These are phyloP conservation scores for Zonitis immaculata DNA, from an alignment of 2,888 invertebrate genomes.

Conservation along the genomic window DNA sequence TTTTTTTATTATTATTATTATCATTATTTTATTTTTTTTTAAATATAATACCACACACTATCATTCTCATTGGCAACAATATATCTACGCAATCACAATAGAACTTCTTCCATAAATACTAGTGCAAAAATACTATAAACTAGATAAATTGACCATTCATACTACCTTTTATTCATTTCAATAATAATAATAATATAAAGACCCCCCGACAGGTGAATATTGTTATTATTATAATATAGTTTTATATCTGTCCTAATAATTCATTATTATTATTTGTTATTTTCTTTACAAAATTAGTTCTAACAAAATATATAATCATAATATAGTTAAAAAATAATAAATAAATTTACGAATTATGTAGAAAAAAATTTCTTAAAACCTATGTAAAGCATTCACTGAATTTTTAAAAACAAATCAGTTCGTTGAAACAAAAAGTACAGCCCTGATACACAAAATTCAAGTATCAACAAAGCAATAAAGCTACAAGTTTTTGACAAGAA, in stretches of 20 bases:
- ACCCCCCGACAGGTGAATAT: slow-evolving; percentile 24
- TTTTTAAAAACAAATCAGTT: background rate
- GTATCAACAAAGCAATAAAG: background rate
- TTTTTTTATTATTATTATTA: background rate
- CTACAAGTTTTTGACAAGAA: background rate
- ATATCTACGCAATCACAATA: slow-evolving; percentile 44
- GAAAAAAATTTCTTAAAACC: background rate
- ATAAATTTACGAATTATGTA: slow-evolving; percentile 8
- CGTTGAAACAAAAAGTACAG: slow-evolving; percentile 7
- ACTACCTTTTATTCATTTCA: slow-evolving; percentile 28
- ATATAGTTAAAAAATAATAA: slow-evolving; percentile 14
- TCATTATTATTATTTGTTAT: no score
- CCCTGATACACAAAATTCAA: background rate
- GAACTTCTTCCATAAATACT: slow-evolving; percentile 45
- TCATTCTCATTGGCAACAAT: slow-evolving; percentile 37
- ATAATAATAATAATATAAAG: slow-evolving; percentile 17
- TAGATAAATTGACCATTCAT: slow-evolving; percentile 35
- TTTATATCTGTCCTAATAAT: slow-evolving; percentile 17
- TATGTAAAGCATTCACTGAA: background rate
- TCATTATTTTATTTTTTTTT: background rate
- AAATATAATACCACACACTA: slow-evolving; percentile 29
- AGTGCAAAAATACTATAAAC: slow-evolving; percentile 49
- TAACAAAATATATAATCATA: slow-evolving; percentile 17
- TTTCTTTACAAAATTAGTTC: slow-evolving; percentile 14
- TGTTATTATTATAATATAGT: slow-evolving; percentile 24